Base-by-base conservation (phyloP, 1,140 invertebrate species). In the Caenorhabditis remanei region DNA sequence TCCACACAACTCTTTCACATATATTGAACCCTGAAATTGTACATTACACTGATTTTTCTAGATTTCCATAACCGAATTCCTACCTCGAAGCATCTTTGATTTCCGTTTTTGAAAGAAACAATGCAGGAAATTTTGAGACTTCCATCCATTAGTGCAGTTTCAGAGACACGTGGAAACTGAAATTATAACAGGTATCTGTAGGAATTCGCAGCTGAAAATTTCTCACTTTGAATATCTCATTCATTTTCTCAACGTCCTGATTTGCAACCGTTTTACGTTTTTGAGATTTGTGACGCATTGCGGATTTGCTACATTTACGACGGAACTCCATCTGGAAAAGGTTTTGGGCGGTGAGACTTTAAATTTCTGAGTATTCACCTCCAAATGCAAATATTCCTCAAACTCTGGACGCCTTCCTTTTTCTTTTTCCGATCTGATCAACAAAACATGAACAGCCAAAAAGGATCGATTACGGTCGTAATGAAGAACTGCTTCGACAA, bases 251-350 rank as follows among this genome's bases (percentile, higher is more conserved):
- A n/a, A 79, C 71, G 40, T 79, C 71, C 11, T 79, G 71, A 24
- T 79, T 79, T 9, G 71, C 6, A 4, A n/a, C 4, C 0, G 71
- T 50, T 24, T 24, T 48, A 13, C 71, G 71, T 50, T 79, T 79
- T 79, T 79, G 71, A 0, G 71, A 79, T 24, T 79, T 79, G 46
- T 79, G 71, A 21, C 71, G 71, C 71, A 79, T 79, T 50, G 71
- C 71, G n/a, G 71, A 79, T 79, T 50, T 48, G 9, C 46, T 50
- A 46, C 71, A 79, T 79, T 79, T 79, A 13, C 71, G 71, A n/a
- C 71, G 71, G 71, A 79, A 79, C 53, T 79, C 71, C 71, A 79
- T 79, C 71, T 79, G 41, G 14, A 46, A 58, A 2, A n/a, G n/a
- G 8, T 8, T 4, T 21, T 8, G 5, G 19, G 19, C 8, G n/a